Percentiles rank a stretch among this genome's conserved stretches.
Evolutionary conservation across 1,140 invertebrate genomes (phyloP).

Genomic region (Psix sp.): DNA sequence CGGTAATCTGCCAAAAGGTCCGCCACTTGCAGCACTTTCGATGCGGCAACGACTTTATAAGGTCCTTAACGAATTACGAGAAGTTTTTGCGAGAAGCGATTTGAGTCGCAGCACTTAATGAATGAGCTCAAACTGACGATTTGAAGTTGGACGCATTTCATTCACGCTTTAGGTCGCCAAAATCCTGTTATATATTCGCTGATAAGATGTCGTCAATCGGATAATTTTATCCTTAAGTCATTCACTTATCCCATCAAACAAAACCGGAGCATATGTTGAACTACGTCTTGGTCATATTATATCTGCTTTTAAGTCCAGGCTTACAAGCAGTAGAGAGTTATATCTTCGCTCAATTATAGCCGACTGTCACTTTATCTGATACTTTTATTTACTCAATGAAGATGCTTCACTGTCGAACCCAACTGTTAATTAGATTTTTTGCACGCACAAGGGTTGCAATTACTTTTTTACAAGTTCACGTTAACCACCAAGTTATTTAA

Average conservation of each 20-base stretch:
- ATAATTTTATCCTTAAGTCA: constrained; percentile 43
- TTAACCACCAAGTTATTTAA: no score
- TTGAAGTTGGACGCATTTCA: no score
- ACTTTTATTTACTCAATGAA: constrained; percentile 41
- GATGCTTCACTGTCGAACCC: constrained; percentile 25
- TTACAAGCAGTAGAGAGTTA: constrained; percentile 42
- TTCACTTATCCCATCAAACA: constrained; percentile 54
- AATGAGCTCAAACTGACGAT: no score
- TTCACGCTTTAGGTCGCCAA: no score
- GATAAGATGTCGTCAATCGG: constrained; percentile 60
- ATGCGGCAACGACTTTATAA: no score
- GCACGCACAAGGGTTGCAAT: neutral
- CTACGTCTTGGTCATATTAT: constrained; percentile 46
- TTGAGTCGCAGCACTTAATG: no score
- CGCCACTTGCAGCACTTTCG: no score
- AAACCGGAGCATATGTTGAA: constrained; percentile 40
- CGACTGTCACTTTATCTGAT: constrained; percentile 21
- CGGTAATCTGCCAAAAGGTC: constrained; percentile 14
- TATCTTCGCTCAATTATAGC: constrained; percentile 39
- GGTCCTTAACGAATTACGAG: no score
- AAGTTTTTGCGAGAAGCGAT: no score
- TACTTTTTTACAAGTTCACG: no score
- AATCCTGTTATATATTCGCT: no score
- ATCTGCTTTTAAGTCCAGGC: constrained; percentile 22
- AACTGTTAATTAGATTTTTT: constrained; percentile 46